Base-by-base conservation (phyloP, 2,888 invertebrate genomes). In the Agrotis segetum region DNA sequence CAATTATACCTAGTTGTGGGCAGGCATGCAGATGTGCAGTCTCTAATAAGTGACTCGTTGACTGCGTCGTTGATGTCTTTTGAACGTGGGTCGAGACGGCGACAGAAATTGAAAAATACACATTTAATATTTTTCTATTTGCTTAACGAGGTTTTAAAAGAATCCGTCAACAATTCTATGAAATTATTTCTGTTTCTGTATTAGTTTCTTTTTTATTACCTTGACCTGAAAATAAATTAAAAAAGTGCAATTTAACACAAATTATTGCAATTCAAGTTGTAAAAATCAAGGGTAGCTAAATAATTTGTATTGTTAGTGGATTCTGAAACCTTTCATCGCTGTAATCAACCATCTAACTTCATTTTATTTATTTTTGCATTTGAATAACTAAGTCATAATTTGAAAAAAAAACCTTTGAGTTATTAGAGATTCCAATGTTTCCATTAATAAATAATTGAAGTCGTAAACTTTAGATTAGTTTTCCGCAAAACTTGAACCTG, bases 21-120 rank as follows among this genome's bases (percentile, higher is more conserved):
- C 44, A 11, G 40, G 40, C 49, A 29, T 52, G 81, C 64, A 74
- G 61, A 68, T 63, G 65, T 58, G 19, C 5, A 21, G n/a, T 13
- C 17, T 6, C 14, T 24, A 50, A 19, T 24, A 55, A 65, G 29
- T 53, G 3, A 47, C 24, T 71, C 81, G 85, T 86, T 81, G 65
- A 85, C 77, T 53, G 3, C 44, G 19, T 71, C 81, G 85, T 86
- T 81, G 65, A 85, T 78, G 65, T 86, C 86, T 85, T 86, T 79
- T 79, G 62, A 72, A 82, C 13, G 77, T 21, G 75, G 29, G 21
- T 46, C 24, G 21, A 46, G 40, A 13, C 19, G 14, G 11, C n/a
- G 16, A 1, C 46, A 11, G 0, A n/a, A 44, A 49, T 24, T 19
- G 1, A 11, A 17, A 52, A 53, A 16, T 34, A 50, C 1, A 17